Percentiles rank a stretch among this genome's conserved stretches.
Evolutionary conservation across 1,140 invertebrate species (phyloP).

Genomic region (Habropoda laboriosa): DNA sequence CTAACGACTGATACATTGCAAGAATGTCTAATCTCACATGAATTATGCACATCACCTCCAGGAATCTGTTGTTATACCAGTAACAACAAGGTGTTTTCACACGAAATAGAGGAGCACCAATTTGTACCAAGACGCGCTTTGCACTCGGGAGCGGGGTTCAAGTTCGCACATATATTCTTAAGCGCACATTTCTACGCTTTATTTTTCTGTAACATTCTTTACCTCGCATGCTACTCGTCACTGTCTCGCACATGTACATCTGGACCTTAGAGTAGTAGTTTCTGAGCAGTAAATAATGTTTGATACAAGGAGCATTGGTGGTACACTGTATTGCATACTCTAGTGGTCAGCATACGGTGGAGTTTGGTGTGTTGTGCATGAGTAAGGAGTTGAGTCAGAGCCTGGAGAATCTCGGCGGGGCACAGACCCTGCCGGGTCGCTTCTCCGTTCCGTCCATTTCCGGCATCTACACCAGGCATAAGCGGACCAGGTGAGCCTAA

Average conservation of each 20-base stretch:
- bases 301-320: slow-evolving; percentile 78
- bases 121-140: slow-evolving; percentile 66
- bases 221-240: slow-evolving; percentile 65
- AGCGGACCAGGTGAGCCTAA: slow-evolving; percentile 83
- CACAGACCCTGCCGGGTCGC: slow-evolving; percentile 82
- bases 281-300: slow-evolving; percentile 74
- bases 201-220: slow-evolving; percentile 52
- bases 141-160: slow-evolving; percentile 59
- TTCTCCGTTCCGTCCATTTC: slow-evolving; percentile 82
- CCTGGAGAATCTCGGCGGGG: slow-evolving; percentile 83
- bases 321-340: slow-evolving; percentile 82
- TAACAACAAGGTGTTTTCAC: slow-evolving; percentile 24
- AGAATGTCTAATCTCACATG: slow-evolving; percentile 38
- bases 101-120: slow-evolving; percentile 60
- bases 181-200: slow-evolving; percentile 56
- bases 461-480: slow-evolving; percentile 83
- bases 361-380: slow-evolving; percentile 83
- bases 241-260: slow-evolving; percentile 61
- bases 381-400: slow-evolving; percentile 83
- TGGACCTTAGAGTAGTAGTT: slow-evolving; percentile 69
- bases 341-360: slow-evolving; percentile 83
- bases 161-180: slow-evolving; percentile 36
- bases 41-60: slow-evolving; percentile 30
- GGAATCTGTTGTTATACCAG: background rate
- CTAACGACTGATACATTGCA: slow-evolving; percentile 37